Conservation (phyloP, 2,113 vertebrate species). For the Calyptomena viridis region DNA sequence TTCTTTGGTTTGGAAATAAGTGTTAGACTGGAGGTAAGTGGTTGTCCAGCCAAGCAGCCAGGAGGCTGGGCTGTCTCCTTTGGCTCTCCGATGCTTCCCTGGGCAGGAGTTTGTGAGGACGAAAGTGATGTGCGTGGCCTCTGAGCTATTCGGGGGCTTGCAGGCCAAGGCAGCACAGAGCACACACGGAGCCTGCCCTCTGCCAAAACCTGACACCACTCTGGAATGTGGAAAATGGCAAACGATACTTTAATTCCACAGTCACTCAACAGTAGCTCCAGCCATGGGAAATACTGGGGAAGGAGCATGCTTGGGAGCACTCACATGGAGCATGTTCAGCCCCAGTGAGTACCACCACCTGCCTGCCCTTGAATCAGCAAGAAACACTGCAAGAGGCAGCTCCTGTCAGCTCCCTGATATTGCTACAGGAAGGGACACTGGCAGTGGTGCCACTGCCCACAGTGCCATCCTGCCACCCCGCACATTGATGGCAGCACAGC, state of each 20-base stretch:
- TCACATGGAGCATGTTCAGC: neutral
- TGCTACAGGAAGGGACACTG: neutral
- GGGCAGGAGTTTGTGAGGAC: neutral
- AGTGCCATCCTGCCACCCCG: neutral
- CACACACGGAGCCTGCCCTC: neutral
- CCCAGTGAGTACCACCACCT: neutral
- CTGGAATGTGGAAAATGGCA: slow-evolving; percentile 50
- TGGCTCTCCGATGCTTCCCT: neutral
- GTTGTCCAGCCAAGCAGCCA: neutral
- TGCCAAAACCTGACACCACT: neutral
- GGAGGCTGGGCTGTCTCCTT: neutral
- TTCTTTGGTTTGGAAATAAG: neutral
- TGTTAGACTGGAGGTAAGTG: neutral
- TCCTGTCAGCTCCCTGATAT: neutral
- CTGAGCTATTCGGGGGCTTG: neutral
- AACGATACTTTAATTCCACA: slow-evolving; percentile 44
- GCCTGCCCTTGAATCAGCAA: neutral
- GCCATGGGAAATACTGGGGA: slow-evolving; percentile 35
- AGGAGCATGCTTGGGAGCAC: neutral
- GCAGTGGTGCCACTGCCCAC: accelerated
- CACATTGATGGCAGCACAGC: no score
- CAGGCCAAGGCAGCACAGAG: neutral
- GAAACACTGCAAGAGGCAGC: neutral
- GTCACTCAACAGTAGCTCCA: slow-evolving; percentile 12
- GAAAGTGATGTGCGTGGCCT: accelerated